Percentiles rank a stretch among this genome's conserved stretches.
phyloP scores from a whole-genome alignment of 2,888 invertebrate species.

The Slavum lentiscoides region DNA sequence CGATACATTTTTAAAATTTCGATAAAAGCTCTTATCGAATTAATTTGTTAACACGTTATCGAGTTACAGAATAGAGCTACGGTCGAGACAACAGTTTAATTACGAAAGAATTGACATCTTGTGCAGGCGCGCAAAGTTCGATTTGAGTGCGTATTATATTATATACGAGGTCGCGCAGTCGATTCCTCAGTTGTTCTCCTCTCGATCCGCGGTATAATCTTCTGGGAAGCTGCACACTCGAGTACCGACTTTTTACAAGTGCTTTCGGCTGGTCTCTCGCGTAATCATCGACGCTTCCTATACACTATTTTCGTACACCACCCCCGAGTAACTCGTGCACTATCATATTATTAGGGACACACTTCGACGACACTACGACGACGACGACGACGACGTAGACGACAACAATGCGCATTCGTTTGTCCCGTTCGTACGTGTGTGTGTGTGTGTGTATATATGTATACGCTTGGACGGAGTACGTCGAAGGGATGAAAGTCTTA shows the following conservation, averaged over 20 bases:
- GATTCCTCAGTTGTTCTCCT: background rate
- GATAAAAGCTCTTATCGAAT: no score
- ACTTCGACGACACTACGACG: conserved; percentile 7
- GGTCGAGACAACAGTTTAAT: no score
- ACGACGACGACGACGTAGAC: background rate
- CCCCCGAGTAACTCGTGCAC: background rate
- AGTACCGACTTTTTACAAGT: conserved; percentile 31
- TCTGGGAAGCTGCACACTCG: conserved; percentile 21
- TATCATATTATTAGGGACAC: conserved; percentile 25
- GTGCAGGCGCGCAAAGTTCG: no score
- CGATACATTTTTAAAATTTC: no score
- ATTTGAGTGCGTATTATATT: no score
- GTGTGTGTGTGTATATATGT: background rate
- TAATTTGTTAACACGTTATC: no score
- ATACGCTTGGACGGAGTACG: background rate
- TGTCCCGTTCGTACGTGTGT: background rate
- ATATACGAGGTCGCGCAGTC: background rate
- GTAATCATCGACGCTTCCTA: conserved; percentile 17
- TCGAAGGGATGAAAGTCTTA: conserved; percentile 17
- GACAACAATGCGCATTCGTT: conserved; percentile 48
- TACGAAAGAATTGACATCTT: no score
- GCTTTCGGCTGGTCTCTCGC: conserved; percentile 15
- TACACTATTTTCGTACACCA: background rate
- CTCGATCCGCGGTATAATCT: conserved; percentile 5
- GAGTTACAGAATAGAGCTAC: no score